Conservation (phyloP, 2,888 invertebrate species). For the Trachelus stipa region DNA sequence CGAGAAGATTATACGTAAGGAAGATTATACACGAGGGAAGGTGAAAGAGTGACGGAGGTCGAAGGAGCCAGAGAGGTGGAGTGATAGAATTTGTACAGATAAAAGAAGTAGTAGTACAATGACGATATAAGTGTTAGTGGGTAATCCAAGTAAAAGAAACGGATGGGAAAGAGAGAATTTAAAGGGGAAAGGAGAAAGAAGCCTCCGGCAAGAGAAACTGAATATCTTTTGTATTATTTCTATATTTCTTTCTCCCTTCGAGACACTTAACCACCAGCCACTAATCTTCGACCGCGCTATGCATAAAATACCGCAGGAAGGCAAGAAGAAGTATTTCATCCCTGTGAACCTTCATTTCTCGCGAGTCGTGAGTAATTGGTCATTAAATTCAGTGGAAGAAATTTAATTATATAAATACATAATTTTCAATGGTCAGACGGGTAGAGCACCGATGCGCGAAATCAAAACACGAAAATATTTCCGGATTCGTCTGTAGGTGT, state of each 20-base stretch:
- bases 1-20: slow-evolving; percentile 1
- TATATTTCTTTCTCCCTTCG: slow-evolving; percentile 9
- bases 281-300: slow-evolving; percentile 27
- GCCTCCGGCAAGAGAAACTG: slow-evolving; percentile 37
- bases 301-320: slow-evolving; percentile 29
- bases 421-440: slow-evolving; percentile 7
- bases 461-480: too few species aligned
- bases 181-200: background rate
- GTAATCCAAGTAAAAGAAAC: background rate
- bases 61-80: background rate
- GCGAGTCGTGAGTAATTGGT: slow-evolving; percentile 7
- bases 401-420: slow-evolving; percentile 36
- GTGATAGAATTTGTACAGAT: background rate
- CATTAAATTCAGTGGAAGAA: slow-evolving; percentile 30
- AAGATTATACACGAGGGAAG: background rate
- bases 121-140: background rate
- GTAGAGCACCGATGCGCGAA: too few species aligned
- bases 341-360: too few species aligned
- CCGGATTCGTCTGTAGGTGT: too few species aligned
- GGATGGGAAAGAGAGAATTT: background rate
- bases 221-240: slow-evolving; percentile 37
- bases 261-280: slow-evolving; percentile 33
- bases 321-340: slow-evolving; percentile 22
- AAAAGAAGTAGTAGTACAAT: background rate
- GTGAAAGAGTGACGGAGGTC: background rate